Evolutionary conservation across 2,797 vertebrate species (phyloP).

Genomic region (Muscicapa comitata): DNA sequence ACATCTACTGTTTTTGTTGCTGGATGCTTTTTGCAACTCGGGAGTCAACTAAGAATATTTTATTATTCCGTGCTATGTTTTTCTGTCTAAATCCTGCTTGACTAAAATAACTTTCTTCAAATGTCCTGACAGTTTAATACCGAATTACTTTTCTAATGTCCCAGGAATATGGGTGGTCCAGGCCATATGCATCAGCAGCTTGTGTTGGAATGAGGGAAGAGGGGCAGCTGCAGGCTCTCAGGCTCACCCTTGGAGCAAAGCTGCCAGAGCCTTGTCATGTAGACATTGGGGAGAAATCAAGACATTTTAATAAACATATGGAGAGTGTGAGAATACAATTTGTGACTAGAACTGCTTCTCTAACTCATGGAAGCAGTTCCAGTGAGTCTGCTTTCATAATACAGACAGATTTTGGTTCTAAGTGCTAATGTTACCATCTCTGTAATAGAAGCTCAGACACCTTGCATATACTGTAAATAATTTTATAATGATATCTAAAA

Average conservation of each 20-base stretch:
- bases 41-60: neutral
- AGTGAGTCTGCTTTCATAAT: neutral
- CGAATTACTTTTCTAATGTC: neutral
- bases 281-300: neutral
- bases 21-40: neutral
- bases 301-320: neutral
- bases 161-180: conserved; percentile 40
- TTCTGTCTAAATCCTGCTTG: conserved; percentile 16
- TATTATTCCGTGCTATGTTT: neutral
- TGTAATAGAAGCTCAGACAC: neutral
- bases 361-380: neutral
- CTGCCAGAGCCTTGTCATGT: neutral
- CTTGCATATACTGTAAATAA: neutral
- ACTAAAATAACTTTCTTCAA: neutral
- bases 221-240: conserved; percentile 27
- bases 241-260: neutral
- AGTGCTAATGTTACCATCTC: neutral
- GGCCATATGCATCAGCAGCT: neutral
- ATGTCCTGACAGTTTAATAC: neutral
- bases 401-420: neutral
- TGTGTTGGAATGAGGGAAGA: neutral
- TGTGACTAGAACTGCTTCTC: neutral
- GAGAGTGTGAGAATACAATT: neutral
- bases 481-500: neutral
- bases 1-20: neutral